These are phyloP conservation scores for Drosophila subobscura DNA, from an alignment of 1,140 invertebrate species.

Conservation along the genomic window DNA sequence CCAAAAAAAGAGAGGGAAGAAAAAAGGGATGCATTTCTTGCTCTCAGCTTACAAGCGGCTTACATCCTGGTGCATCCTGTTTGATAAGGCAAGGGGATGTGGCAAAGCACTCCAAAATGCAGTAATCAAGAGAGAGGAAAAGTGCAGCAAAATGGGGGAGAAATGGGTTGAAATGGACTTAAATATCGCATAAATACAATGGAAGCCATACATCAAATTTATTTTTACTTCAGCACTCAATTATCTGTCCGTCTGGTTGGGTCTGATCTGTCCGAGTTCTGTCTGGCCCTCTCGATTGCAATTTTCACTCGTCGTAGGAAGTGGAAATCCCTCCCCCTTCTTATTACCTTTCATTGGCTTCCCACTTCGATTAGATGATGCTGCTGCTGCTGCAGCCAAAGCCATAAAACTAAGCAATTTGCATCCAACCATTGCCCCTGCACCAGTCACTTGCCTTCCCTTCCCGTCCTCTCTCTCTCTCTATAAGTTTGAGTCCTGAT, in stretches of 20 bases:
- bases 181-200: slow-evolving; percentile 33
- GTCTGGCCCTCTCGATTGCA: slow-evolving; percentile 9
- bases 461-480: slow-evolving; percentile 5
- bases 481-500: slow-evolving; percentile 51
- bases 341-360: slow-evolving; percentile 58
- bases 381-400: slow-evolving; percentile 26
- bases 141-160: slow-evolving; percentile 3
- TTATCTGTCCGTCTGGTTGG: slow-evolving; percentile 14
- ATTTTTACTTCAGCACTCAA: slow-evolving; percentile 16
- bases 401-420: slow-evolving; percentile 64
- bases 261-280: slow-evolving; percentile 17
- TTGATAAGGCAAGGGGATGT: background rate
- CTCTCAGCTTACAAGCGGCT: slow-evolving; percentile 64
- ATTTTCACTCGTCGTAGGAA: slow-evolving; percentile 28
- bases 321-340: background rate
- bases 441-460: background rate
- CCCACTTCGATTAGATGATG: slow-evolving; percentile 46
- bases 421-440: slow-evolving; percentile 20
- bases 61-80: slow-evolving; percentile 57
- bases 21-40: slow-evolving; percentile 41
- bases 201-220: slow-evolving; percentile 26
- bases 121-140: slow-evolving; percentile 17
- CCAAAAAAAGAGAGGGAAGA: slow-evolving; percentile 17
- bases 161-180: slow-evolving; percentile 4
- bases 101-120: background rate